These are phyloP conservation scores for Chaitophorus viminalis DNA, from an alignment of 2,888 invertebrate genomes.

Conservation along the genomic window DNA sequence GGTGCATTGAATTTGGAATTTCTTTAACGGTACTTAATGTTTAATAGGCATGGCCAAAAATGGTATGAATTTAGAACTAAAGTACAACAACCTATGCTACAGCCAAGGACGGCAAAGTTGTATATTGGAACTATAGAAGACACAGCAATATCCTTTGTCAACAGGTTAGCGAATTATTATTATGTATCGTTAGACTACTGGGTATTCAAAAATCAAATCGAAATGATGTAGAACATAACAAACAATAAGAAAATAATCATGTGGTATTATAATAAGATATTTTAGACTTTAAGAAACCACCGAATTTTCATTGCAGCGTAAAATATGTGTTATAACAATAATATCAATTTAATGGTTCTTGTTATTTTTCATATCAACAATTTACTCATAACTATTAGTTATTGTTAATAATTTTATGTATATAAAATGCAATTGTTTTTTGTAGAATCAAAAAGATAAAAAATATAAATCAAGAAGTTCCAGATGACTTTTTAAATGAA, in stretches of 20 bases:
- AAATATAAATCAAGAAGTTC: constrained; percentile 77
- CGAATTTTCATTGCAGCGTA: too few species aligned
- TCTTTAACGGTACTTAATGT: constrained; percentile 41
- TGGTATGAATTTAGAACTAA: constrained; percentile 83
- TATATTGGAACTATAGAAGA: constrained; percentile 77
- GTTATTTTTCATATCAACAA: neutral
- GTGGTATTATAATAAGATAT: neutral
- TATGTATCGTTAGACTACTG: neutral
- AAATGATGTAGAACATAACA: neutral
- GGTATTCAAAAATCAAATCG: too few species aligned
- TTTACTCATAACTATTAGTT: neutral
- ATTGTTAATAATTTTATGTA: neutral
- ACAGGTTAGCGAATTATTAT: constrained; percentile 69
- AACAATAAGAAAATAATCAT: neutral
- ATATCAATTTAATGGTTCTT: neutral
- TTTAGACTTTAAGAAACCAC: too few species aligned
- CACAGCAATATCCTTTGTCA: constrained; percentile 77
- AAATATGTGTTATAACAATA: neutral
- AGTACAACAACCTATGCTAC: constrained; percentile 81
- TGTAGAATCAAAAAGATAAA: constrained; percentile 70
- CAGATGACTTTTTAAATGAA: constrained; percentile 85
- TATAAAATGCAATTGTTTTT: constrained; percentile 59
- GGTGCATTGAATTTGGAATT: constrained; percentile 19
- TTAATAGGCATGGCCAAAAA: constrained; percentile 79
- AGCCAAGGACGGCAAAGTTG: constrained; percentile 77